A percentile compares a stretch with the other conserved stretches of the same genome.
These are phyloP conservation scores for Microcebus lehilahytsara DNA, from an alignment of 2,113 vertebrate species.

Conservation along the genomic window DNA sequence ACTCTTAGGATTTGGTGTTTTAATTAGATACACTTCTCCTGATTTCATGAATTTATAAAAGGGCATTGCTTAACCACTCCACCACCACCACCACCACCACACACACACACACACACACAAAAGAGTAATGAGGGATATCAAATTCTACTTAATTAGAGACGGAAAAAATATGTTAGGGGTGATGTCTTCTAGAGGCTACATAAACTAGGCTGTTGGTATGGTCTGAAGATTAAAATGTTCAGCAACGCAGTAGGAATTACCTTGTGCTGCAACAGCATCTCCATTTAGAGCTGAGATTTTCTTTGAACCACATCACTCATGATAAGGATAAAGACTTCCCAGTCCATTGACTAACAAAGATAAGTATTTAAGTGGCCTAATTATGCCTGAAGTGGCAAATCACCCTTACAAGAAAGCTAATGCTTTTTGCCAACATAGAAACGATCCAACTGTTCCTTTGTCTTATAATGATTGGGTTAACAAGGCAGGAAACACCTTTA, in stretches of 20 bases:
- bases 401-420: conserved; percentile 56
- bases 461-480: conserved; percentile 65
- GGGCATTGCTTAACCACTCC: too few species aligned
- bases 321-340: conserved; percentile 58
- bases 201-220: not conserved
- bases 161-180: not conserved
- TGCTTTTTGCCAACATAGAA: conserved; percentile 29
- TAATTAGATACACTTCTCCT: too few species aligned
- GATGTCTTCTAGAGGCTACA: not conserved
- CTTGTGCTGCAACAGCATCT: not conserved
- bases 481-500: conserved; percentile 61
- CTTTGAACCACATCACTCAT: conserved; percentile 42
- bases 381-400: conserved; percentile 63
- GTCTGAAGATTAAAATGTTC: not conserved
- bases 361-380: conserved; percentile 67
- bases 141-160: too few species aligned
- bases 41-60: too few species aligned
- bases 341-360: conserved; percentile 65
- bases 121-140: too few species aligned
- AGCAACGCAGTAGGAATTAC: not conserved
- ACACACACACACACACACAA: too few species aligned
- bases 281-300: conserved; percentile 9
- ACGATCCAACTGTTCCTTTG: conserved; percentile 32
- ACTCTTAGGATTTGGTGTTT: too few species aligned
- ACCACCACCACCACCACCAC: too few species aligned